Percentiles rank a stretch among this genome's conserved stretches.
These are phyloP conservation scores for Corydoras sp. DNA, from an alignment of 2,113 vertebrate species.

Conservation along the genomic window DNA sequence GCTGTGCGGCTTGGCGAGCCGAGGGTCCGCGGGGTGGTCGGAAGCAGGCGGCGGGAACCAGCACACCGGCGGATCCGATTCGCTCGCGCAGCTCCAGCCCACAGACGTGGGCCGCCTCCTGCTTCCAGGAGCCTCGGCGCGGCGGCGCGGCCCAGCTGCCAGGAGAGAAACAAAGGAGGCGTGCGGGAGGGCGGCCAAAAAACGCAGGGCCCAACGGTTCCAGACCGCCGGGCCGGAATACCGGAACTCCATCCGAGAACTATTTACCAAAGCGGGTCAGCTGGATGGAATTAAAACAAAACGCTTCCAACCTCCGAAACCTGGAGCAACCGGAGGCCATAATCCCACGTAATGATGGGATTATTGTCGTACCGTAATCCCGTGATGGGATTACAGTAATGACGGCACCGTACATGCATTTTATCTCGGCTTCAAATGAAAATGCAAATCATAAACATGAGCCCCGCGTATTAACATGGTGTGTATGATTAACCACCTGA, in stretches of 20 bases:
- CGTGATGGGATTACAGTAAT: too few relatives aligned
- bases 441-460: too few relatives aligned
- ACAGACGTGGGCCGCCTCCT: constrained; percentile 4
- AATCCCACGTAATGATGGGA: too few relatives aligned
- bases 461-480: too few relatives aligned
- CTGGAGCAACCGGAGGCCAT: too few relatives aligned
- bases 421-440: too few relatives aligned
- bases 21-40: not conserved
- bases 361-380: too few relatives aligned
- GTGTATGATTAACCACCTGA: too few relatives aligned
- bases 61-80: constrained; percentile 4
- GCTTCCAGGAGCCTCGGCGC: constrained; percentile 3
- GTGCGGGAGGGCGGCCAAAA: constrained; percentile 18
- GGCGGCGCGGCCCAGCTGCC: not conserved
- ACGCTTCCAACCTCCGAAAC: not conserved
- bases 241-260: not conserved
- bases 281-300: not conserved
- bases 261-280: not conserved
- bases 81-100: not conserved
- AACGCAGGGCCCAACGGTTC: constrained; percentile 4
- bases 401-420: too few relatives aligned
- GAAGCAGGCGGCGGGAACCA: not conserved
- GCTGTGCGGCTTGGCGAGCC: not conserved
- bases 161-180: constrained; percentile 15
- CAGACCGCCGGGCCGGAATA: not conserved